Base-by-base conservation (phyloP, 2,888 invertebrate species). In the Polyommatus icarus region DNA sequence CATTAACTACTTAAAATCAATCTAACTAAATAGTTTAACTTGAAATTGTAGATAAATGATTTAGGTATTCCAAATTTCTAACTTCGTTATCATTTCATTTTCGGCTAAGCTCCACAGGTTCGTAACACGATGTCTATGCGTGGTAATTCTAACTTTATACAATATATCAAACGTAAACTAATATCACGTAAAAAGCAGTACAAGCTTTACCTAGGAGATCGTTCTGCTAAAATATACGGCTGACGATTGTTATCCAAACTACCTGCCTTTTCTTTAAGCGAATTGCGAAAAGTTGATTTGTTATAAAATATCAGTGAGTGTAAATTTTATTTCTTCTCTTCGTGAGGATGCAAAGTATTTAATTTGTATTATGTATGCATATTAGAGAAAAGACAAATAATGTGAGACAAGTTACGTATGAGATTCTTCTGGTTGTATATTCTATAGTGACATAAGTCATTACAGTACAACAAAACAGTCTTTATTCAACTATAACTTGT, bases 181-280 rank as follows among this genome's bases (percentile, higher is more conserved):
- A 89, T 88, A 89, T 89, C 88, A 89, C 87, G 86, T 85, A 87
- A 85, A 83, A 87, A 84, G 87, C 87, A 88, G 89, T 88, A 83
- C 79, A 86, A 83, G 83, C 83, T 80, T 85, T 83, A 83, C 78
- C 86, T 87, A 88, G 83, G 87, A 88, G 88, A 87, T 88, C 80
- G 76, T 57, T 12, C 76, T 76, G 76, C 78, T 77, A 77, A 83
- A 83, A 80, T 73, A 59, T 18, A n/a, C 29, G 40, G 24, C 10
- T 20, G 72, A 10, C 72, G 4, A 10, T 61, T 46, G 46, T 46
- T 10, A 46, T 46, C 46, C 10, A 67, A 24, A 29, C 15, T 67
- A 24, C 6, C 4, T 67, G 67, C 15, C 5, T 67, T 67, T 67
- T 67, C 29, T 29, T 29, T 20, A 18, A 59, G 20, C 24, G 10